phyloP scores from a whole-genome alignment of 2,888 invertebrate species.

The Heliconius ismenius region DNA sequence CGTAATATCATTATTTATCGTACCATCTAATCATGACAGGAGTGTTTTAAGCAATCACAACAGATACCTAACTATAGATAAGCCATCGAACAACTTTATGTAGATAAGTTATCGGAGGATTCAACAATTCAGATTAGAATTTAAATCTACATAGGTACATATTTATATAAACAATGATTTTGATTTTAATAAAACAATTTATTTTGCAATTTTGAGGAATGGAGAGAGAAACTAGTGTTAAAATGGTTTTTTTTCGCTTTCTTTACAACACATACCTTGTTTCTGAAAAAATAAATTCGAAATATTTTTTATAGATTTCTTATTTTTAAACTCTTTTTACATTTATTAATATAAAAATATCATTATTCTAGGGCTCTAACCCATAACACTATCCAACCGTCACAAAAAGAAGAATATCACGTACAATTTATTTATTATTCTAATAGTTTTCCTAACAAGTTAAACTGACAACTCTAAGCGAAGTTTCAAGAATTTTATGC shows the following conservation, averaged over 20 bases:
- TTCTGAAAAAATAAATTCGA: too few species aligned
- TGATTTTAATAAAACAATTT: background rate
- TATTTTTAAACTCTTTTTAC: background rate
- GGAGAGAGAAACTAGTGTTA: too few species aligned
- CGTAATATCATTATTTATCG: background rate
- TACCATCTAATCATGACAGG: slow-evolving; percentile 4
- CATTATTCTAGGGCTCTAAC: background rate
- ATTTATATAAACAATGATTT: background rate
- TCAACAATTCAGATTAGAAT: background rate
- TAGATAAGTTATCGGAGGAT: background rate
- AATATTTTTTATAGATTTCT: background rate
- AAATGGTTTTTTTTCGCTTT: too few species aligned
- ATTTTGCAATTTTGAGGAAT: too few species aligned
- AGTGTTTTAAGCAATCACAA: background rate
- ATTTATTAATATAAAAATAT: background rate
- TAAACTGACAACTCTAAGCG: background rate
- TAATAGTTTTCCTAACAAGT: slow-evolving; percentile 7
- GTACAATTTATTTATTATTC: background rate
- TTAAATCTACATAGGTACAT: background rate
- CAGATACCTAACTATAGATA: background rate
- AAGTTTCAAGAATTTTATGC: slow-evolving; percentile 8
- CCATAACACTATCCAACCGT: background rate
- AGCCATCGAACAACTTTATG: background rate
- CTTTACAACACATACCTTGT: too few species aligned
- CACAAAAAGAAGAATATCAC: background rate